A percentile compares a stretch with the other conserved stretches of the same genome.
phyloP scores from a whole-genome alignment of 2,113 vertebrate genomes.

The Lagenorhynchus albirostris region DNA sequence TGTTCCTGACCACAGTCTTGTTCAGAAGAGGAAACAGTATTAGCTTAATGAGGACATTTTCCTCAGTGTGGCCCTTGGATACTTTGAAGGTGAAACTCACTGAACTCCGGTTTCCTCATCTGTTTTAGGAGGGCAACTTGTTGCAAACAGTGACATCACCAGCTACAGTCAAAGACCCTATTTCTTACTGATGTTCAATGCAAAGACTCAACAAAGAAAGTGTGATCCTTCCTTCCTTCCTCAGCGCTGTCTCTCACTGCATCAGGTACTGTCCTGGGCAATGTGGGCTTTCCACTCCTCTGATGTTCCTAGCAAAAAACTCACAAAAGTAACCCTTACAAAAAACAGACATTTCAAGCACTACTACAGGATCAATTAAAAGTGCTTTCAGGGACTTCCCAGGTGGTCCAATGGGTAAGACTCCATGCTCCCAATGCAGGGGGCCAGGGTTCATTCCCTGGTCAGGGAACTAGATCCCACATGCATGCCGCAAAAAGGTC shows the following conservation, averaged over 20 bases:
- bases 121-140: neutral
- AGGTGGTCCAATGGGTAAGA: too few relatives aligned
- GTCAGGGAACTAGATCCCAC: too few relatives aligned
- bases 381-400: neutral
- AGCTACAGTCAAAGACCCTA: neutral
- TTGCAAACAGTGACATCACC: neutral
- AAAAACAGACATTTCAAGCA: neutral
- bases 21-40: neutral
- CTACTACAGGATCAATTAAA: neutral
- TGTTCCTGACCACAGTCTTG: neutral
- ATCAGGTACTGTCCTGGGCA: too few relatives aligned
- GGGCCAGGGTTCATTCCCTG: too few relatives aligned
- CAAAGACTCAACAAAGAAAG: neutral
- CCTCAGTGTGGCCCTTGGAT: neutral
- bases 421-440: too few relatives aligned
- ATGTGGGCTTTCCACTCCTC: neutral
- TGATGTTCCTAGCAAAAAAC: neutral
- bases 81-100: neutral
- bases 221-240: neutral
- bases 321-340: neutral
- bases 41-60: neutral
- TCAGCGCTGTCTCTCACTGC: rapidly evolving
- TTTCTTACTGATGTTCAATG: neutral
- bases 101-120: neutral
- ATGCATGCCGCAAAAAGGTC: too few relatives aligned